A percentile compares a stretch with the other conserved stretches of the same genome.
Conservation (phyloP, 2,113 vertebrate genomes). For the Perca fluviatilis region DNA sequence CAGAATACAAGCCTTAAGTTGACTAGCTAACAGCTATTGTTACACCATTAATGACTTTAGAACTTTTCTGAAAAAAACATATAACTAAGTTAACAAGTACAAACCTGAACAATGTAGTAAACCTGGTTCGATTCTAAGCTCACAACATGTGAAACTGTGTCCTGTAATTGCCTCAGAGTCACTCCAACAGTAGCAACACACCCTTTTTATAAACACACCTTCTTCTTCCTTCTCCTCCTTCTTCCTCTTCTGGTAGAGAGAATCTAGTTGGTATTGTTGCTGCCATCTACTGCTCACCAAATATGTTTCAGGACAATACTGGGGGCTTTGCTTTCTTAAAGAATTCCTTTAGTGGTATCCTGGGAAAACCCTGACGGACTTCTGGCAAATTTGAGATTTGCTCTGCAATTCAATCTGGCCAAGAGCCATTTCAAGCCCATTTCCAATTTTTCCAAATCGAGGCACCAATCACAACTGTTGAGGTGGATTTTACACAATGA, state of each 20-base stretch:
- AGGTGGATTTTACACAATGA: too few species aligned
- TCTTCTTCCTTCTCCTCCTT: constrained; percentile 10
- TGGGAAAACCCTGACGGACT: too few species aligned
- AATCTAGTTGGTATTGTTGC: neutral
- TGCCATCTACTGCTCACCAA: constrained; percentile 47
- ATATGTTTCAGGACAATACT: neutral
- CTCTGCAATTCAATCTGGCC: too few species aligned
- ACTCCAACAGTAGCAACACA: neutral
- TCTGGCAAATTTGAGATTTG: too few species aligned
- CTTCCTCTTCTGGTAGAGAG: constrained; percentile 26
- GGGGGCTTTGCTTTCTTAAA: neutral
- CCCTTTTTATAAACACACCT: constrained; percentile 24
- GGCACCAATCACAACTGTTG: too few species aligned
- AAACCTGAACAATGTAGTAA: constrained; percentile 12
- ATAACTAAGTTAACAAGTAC: neutral
- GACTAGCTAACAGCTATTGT: neutral
- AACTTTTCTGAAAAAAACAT: neutral
- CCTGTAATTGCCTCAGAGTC: neutral
- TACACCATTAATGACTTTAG: too few species aligned
- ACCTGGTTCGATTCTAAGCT: neutral
- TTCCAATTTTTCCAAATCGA: too few species aligned
- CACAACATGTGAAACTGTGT: neutral
- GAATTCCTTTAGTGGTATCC: neutral
- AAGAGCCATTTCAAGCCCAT: too few species aligned
- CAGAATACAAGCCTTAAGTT: neutral